phyloP scores from a whole-genome alignment of 2,888 invertebrate genomes.

The Hipparchia sbordonii region DNA sequence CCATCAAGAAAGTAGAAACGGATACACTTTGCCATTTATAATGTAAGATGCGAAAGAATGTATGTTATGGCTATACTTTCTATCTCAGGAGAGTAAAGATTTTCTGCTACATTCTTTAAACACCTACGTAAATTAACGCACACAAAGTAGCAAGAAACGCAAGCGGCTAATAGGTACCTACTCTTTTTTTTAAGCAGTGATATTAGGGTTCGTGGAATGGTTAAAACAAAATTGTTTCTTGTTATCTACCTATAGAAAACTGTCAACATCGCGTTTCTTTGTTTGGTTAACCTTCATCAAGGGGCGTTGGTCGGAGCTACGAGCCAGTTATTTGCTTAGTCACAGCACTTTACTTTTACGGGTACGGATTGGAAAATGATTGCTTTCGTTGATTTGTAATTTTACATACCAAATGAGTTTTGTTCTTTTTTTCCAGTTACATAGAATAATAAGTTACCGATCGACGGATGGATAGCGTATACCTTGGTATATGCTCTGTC shows the following conservation, averaged over 20 bases:
- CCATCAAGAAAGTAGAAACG: too few species aligned
- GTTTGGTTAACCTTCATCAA: constrained; percentile 26
- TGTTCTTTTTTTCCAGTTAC: background rate
- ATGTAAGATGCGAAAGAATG: too few species aligned
- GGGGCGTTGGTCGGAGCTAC: constrained; percentile 11
- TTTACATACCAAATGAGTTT: background rate
- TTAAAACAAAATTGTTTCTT: constrained; percentile 17
- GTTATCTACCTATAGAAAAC: constrained; percentile 16
- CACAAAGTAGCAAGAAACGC: too few species aligned
- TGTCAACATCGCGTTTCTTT: constrained; percentile 30
- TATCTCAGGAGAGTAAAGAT: too few species aligned
- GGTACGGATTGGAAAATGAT: constrained; percentile 21
- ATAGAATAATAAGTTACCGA: too few species aligned
- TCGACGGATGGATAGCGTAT: too few species aligned
- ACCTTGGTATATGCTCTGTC: too few species aligned
- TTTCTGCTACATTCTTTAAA: too few species aligned
- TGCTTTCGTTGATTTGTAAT: constrained; percentile 1
- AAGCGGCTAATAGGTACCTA: too few species aligned
- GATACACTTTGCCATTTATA: too few species aligned
- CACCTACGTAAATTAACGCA: too few species aligned
- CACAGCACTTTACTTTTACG: constrained; percentile 11
- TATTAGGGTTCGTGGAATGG: background rate
- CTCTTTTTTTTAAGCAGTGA: background rate
- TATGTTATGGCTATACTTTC: too few species aligned
- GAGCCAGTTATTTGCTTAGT: constrained; percentile 27